Evolutionary conservation across 2,113 vertebrate species (phyloP), one percentile per base, ranked within the genome.

Genomic region (Pluvianellus socialis): DNA sequence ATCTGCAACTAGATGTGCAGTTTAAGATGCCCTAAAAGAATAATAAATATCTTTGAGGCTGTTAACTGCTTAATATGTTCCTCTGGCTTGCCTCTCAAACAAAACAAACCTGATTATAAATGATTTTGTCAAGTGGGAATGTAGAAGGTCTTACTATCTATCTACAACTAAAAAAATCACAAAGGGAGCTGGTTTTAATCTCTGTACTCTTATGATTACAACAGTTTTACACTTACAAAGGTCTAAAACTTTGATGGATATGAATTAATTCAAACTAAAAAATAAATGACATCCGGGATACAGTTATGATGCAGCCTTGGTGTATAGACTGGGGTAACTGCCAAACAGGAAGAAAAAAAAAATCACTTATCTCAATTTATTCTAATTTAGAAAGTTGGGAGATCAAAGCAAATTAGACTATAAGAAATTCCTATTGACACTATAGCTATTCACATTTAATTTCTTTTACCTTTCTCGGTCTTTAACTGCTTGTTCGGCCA

Each of bases 401-500:
- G 63, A 86, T 59, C 12, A 71, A 79, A 94, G 40, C 32, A 93
- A 58, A 75, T 55, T 27, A 50, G 12, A 61, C 45, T 47, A 52
- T 23, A 82, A 35, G 21, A 68, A 70, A 30, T 52, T 79, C 38
- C 14, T 70, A 58, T 12, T 77, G 80, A 33, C 50, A 68, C 28
- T 61, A 38, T 7, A 71, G 15, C 28, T 68, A 85, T 79, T 88
- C 10, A 44, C 8, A 53, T 76, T 79, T 38, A 9, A 52, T 85
- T 87, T 79, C 40, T 63, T 94, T 87, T 98, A 99, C 99, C 99
- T 98, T 97, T 99, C 98, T 97, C 96, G 98, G 97, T 99, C 99
- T 98, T 97, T 98, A 95, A 94, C 91, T 13, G 99, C 98, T 97
- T 99, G 99, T 58, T 99, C 98, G 86, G 98, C 98, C 98, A 99